Percentiles rank a stretch among this genome's conserved stretches.
Evolutionary conservation across 2,797 vertebrate species (phyloP).

Genomic region (Poecilia wingei): DNA sequence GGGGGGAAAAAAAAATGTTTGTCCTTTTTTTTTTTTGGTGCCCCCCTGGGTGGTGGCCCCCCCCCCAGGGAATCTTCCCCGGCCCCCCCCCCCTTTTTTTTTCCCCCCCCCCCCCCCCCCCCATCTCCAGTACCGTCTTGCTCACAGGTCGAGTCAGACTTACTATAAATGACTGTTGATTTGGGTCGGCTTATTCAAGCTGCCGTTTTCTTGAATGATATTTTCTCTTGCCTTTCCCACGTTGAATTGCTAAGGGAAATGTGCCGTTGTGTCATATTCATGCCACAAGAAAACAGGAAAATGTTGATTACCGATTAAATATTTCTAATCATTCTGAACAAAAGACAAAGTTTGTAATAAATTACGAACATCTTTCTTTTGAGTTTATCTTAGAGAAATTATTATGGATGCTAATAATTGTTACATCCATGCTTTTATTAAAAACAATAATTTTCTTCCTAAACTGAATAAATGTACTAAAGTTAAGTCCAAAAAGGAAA

Average conservation of each 20-base stretch:
- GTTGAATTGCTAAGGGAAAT: not conserved
- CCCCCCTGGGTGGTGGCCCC: too few species aligned
- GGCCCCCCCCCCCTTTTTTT: too few species aligned
- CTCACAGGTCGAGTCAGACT: not conserved
- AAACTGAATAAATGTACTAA: not conserved
- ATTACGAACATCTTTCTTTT: not conserved
- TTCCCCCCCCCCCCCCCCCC: rapidly evolving
- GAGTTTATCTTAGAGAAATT: not conserved
- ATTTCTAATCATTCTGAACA: not conserved
- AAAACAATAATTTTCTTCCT: not conserved
- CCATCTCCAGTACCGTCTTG: not conserved
- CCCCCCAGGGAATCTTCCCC: too few species aligned
- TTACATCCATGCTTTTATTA: not conserved
- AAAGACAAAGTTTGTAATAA: not conserved
- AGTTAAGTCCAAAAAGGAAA: not conserved
- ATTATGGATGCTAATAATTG: not conserved
- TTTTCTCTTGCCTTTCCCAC: not conserved
- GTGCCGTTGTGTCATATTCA: not conserved
- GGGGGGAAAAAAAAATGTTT: too few species aligned
- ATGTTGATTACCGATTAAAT: not conserved
- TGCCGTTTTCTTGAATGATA: not conserved
- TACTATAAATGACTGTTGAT: not conserved
- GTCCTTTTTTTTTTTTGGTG: too few species aligned
- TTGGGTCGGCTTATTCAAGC: not conserved
- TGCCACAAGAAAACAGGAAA: not conserved